A percentile compares a stretch with the other conserved stretches of the same genome.
Evolutionary conservation across 92 coral and sea anemone species (phyloP).

Genomic region (Palythoa grandiflora): DNA sequence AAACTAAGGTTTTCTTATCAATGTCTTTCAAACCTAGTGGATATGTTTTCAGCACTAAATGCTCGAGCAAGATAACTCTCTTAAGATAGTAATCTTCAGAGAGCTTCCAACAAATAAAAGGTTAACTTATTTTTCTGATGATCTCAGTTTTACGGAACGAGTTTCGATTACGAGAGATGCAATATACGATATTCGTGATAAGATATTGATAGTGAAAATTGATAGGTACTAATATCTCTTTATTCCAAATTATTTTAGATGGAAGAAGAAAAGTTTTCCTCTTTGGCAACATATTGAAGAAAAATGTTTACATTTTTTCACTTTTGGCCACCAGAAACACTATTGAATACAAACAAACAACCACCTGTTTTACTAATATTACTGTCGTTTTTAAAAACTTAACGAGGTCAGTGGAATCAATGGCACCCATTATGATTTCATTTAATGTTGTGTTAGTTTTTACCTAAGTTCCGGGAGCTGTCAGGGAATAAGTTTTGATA

Average conservation of each 20-base stretch:
- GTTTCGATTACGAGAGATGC: neutral
- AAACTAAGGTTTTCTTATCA: neutral
- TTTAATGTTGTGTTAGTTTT: neutral
- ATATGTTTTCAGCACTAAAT: neutral
- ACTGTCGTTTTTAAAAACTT: neutral
- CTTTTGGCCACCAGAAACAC: conserved; percentile 2
- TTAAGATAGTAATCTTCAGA: neutral
- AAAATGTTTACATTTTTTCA: neutral
- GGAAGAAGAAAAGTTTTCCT: neutral
- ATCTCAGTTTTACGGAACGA: conserved; percentile 42
- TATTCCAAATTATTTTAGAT: neutral
- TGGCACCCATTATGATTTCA: neutral
- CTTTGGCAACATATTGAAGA: neutral
- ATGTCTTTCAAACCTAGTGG: neutral
- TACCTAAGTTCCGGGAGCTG: neutral
- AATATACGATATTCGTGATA: neutral
- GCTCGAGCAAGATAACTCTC: neutral
- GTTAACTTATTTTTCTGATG: neutral
- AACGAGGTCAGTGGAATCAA: neutral
- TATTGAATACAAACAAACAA: conserved; percentile 25
- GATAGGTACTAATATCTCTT: neutral
- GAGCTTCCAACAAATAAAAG: neutral
- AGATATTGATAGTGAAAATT: neutral
- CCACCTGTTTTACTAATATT: conserved; percentile 13
- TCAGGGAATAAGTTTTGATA: neutral